Conservation (phyloP, 2,113 vertebrate genomes). For the Oryzias javanicus region DNA sequence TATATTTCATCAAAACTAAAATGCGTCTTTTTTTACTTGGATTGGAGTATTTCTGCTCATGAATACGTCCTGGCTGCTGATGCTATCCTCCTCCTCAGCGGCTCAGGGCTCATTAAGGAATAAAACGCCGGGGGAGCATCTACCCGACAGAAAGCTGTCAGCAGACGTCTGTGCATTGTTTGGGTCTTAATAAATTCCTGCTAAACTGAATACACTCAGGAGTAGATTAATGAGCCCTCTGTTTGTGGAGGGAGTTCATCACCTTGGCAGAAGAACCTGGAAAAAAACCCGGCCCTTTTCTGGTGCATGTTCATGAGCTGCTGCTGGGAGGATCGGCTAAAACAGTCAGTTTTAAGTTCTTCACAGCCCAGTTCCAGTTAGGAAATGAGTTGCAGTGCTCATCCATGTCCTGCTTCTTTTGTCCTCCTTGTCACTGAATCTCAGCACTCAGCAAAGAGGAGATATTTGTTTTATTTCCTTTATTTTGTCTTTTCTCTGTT, state of each 20-base stretch:
- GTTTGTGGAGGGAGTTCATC: constrained; percentile 41
- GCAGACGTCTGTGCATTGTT: constrained; percentile 43
- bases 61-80: not conserved
- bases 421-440: constrained; percentile 28
- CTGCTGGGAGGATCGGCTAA: constrained; percentile 10
- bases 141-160: constrained; percentile 32
- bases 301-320: constrained; percentile 2
- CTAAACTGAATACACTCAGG: constrained; percentile 34
- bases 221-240: constrained; percentile 57
- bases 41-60: too few relatives aligned
- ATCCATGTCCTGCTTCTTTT: constrained; percentile 45
- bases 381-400: constrained; percentile 51
- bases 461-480: too few relatives aligned
- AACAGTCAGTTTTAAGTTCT: constrained; percentile 6
- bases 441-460: too few relatives aligned
- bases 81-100: constrained; percentile 10
- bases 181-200: constrained; percentile 47
- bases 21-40: too few relatives aligned
- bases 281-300: constrained; percentile 18
- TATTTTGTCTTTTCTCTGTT: too few relatives aligned
- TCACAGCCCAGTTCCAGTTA: constrained; percentile 40
- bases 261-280: constrained; percentile 32
- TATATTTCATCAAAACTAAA: too few relatives aligned
- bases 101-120: constrained; percentile 44
- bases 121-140: constrained; percentile 32